phyloP scores from a whole-genome alignment of 2,888 invertebrate species.

The Trachelus stipa region DNA sequence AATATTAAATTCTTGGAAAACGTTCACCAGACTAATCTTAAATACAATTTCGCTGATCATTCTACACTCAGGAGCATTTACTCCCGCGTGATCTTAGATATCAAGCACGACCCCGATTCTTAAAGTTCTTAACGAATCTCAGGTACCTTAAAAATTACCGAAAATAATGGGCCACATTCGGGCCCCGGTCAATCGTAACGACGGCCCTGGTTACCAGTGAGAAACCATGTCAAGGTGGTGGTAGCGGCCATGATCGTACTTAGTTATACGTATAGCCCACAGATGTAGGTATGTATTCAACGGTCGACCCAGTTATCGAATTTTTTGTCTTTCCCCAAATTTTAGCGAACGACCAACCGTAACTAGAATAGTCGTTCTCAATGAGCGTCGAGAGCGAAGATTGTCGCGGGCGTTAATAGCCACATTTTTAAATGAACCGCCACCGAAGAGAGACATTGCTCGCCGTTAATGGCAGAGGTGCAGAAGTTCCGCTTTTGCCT shows the following conservation, averaged over 20 bases:
- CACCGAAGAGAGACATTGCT: not conserved
- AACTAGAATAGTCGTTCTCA: not conserved
- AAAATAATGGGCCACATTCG: not conserved
- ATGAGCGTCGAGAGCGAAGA: not conserved
- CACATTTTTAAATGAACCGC: conserved; percentile 1
- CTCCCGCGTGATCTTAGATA: not conserved
- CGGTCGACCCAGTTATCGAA: conserved; percentile 20
- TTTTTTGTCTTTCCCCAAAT: not conserved
- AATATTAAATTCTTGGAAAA: not conserved
- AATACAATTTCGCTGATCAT: not conserved
- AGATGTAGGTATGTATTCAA: not conserved
- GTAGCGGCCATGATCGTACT: conserved; percentile 51
- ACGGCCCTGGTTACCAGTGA: conserved; percentile 43
- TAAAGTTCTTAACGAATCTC: not conserved
- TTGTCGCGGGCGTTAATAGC: conserved; percentile 1
- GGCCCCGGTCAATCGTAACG: not conserved
- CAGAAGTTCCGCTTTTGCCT: conserved; percentile 64
- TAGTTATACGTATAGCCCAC: conserved; percentile 24
- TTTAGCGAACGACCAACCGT: not conserved
- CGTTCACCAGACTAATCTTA: not conserved
- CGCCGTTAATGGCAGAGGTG: conserved; percentile 13
- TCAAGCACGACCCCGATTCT: not conserved
- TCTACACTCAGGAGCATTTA: not conserved
- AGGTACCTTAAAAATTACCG: not conserved
- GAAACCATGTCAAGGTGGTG: conserved; percentile 63